A percentile compares a stretch with the other conserved stretches of the same genome.
Evolutionary conservation across 2,113 vertebrate species (phyloP).

Genomic region (Hiodon tergisus): DNA sequence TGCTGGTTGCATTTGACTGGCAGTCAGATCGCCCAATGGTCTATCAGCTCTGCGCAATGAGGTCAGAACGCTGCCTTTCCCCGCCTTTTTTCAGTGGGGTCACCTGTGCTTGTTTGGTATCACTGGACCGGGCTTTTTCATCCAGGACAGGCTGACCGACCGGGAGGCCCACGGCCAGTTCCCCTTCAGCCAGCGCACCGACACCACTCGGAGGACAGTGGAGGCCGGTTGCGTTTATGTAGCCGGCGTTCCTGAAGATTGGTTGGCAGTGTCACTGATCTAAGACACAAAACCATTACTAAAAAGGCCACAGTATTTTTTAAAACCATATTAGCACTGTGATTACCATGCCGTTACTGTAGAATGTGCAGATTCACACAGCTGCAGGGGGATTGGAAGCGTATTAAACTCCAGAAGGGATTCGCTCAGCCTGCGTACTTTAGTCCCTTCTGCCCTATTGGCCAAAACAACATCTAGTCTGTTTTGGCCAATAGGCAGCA

Average conservation of each 20-base stretch:
- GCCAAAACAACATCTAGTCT: not conserved
- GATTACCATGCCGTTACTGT: not conserved
- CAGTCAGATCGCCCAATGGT: not conserved
- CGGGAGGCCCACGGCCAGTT: too few species aligned
- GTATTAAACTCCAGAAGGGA: not conserved
- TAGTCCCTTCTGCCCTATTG: not conserved
- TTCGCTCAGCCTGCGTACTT: not conserved
- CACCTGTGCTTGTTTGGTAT: not conserved
- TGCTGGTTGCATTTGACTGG: slow-evolving; percentile 4
- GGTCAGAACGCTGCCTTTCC: not conserved
- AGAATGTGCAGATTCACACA: not conserved
- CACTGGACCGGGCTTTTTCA: not conserved
- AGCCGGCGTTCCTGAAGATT: too few species aligned
- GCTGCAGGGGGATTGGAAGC: not conserved
- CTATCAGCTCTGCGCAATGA: not conserved
- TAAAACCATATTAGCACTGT: not conserved
- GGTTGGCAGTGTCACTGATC: not conserved
- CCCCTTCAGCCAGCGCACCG: too few species aligned
- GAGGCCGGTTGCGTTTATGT: too few species aligned
- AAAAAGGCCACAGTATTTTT: not conserved
- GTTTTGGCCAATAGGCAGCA: not conserved
- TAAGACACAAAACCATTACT: not conserved
- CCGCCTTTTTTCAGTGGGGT: not conserved
- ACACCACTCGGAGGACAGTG: too few species aligned
- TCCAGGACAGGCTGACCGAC: not conserved